Evolutionary conservation across 2,888 invertebrate species (phyloP).

Genomic region (Drepana falcataria): DNA sequence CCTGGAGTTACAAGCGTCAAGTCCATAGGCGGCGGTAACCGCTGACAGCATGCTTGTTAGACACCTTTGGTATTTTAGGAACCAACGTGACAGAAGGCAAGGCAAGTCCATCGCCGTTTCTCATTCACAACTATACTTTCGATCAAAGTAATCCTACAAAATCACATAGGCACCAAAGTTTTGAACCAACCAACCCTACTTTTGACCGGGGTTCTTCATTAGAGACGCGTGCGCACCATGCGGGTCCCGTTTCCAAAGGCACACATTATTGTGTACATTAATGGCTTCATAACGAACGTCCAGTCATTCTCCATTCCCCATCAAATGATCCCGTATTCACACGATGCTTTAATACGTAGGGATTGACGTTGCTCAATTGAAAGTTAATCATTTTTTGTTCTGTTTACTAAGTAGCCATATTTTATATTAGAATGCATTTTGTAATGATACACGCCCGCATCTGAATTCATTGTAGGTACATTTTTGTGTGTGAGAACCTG

Average conservation of each 20-base stretch:
- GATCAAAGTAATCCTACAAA: too few relatives aligned
- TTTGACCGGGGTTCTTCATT: conserved; percentile 33
- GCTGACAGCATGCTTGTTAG: too few relatives aligned
- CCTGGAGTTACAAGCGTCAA: too few relatives aligned
- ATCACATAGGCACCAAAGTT: too few relatives aligned
- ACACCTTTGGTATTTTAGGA: too few relatives aligned
- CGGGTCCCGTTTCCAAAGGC: conserved; percentile 38
- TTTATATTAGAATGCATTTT: conserved; percentile 2
- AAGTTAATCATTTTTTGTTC: conserved; percentile 1
- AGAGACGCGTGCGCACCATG: conserved; percentile 45
- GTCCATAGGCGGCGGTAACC: too few relatives aligned
- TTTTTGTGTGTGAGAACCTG: background rate
- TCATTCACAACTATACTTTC: too few relatives aligned
- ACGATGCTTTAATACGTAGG: background rate
- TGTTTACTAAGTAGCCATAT: conserved; percentile 3
- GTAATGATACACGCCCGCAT: conserved; percentile 4
- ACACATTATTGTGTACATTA: conserved; percentile 34
- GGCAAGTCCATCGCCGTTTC: too few relatives aligned
- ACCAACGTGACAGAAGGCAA: too few relatives aligned
- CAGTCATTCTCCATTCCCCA: conserved; percentile 29
- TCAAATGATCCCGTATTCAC: conserved; percentile 39
- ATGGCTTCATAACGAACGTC: conserved; percentile 66
- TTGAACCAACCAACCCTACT: background rate
- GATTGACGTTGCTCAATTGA: conserved; percentile 3
- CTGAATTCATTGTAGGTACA: background rate